Evolutionary conservation across 2,888 invertebrate species (phyloP).

Genomic region (Mystacides longicornis): DNA sequence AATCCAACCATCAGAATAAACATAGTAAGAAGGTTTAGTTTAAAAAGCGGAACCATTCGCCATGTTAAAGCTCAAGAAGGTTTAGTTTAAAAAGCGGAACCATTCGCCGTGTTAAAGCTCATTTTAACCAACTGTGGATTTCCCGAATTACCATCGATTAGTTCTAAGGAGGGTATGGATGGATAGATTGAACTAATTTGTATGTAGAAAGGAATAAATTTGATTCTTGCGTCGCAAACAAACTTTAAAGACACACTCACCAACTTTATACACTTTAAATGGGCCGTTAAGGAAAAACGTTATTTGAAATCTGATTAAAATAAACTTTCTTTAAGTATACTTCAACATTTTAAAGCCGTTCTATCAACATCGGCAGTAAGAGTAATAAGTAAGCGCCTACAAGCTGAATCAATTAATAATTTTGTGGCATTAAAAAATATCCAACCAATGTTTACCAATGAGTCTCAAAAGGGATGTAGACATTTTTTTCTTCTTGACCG

Average conservation of each 20-base stretch:
- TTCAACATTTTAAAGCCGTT: no score
- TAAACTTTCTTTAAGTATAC: no score
- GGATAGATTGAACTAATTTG: background rate
- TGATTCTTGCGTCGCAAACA: background rate
- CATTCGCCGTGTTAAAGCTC: background rate
- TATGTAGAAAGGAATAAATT: constrained; percentile 1
- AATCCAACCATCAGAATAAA: no score
- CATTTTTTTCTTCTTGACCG: no score
- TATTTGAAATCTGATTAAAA: no score
- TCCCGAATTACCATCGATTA: background rate
- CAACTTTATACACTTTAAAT: background rate
- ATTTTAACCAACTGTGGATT: background rate
- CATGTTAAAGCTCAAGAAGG: background rate
- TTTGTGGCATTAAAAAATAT: no score
- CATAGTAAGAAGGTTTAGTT: no score
- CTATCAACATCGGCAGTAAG: no score
- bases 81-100: background rate
- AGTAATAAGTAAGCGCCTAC: no score
- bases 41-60: background rate
- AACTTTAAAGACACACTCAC: background rate
- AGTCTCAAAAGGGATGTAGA: no score
- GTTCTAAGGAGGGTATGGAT: background rate
- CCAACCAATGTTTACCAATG: no score
- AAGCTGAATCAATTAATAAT: no score
- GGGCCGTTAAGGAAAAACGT: background rate